A percentile compares a stretch with the other conserved stretches of the same genome.
Evolutionary conservation across 2,888 invertebrate genomes (phyloP).

Genomic region (Cryptocheilus praepositus): DNA sequence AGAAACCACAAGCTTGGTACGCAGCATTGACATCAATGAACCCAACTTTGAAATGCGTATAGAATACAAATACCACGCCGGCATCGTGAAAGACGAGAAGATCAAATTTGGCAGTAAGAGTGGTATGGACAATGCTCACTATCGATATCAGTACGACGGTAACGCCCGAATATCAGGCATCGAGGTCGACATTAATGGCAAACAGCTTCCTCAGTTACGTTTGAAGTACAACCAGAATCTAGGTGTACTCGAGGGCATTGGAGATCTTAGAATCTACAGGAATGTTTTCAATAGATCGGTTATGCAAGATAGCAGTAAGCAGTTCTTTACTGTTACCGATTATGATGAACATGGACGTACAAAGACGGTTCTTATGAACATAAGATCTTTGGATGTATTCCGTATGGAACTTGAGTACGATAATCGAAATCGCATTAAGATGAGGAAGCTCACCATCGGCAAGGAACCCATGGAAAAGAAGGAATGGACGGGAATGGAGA

Average conservation of each 20-base stretch:
- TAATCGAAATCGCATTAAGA: conserved; percentile 88
- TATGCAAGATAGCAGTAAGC: conserved; percentile 92
- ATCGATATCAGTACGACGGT: conserved; percentile 94
- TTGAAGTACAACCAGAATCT: conserved; percentile 92
- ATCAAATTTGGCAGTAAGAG: conserved; percentile 91
- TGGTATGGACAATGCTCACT: conserved; percentile 89
- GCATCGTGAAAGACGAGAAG: conserved; percentile 90
- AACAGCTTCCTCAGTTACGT: conserved; percentile 87
- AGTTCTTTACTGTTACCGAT: conserved; percentile 93
- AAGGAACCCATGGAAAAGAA: conserved; percentile 80
- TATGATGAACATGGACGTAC: conserved; percentile 91
- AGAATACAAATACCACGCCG: conserved; percentile 93
- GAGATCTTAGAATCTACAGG: conserved; percentile 89
- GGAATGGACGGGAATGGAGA: conserved; percentile 79
- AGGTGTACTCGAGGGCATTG: conserved; percentile 90
- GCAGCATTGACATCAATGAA: conserved; percentile 91
- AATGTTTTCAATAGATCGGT: conserved; percentile 93
- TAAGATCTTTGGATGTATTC: conserved; percentile 91
- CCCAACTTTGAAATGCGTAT: conserved; percentile 92
- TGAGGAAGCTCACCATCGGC: conserved; percentile 87
- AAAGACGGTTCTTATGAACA: conserved; percentile 88
- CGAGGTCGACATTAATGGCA: conserved; percentile 91
- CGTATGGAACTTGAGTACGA: conserved; percentile 92
- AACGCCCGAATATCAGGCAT: conserved; percentile 92
- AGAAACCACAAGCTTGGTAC: conserved; percentile 87